These are phyloP conservation scores for Megaceryle torquata DNA, from an alignment of 2,113 vertebrate genomes.

Conservation along the genomic window DNA sequence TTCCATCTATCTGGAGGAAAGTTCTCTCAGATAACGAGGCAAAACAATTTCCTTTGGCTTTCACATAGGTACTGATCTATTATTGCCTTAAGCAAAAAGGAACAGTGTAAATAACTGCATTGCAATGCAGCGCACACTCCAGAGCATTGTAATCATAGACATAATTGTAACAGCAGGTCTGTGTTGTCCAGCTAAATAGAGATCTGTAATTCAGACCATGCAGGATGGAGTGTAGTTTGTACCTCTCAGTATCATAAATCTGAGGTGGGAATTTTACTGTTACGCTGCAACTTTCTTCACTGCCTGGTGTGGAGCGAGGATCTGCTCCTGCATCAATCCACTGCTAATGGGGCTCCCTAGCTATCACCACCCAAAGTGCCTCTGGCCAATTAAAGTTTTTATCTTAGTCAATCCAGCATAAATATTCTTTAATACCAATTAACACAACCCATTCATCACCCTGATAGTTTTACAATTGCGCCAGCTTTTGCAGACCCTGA, in stretches of 20 bases:
- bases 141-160: conserved; percentile 28
- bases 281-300: not conserved
- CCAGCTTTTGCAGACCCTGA: not conserved
- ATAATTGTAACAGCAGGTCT: conserved; percentile 65
- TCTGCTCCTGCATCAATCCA: conserved; percentile 42
- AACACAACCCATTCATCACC: conserved; percentile 33
- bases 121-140: conserved; percentile 47
- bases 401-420: conserved; percentile 55
- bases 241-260: conserved; percentile 60
- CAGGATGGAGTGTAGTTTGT: conserved; percentile 50
- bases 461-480: not conserved
- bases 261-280: conserved; percentile 43
- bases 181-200: conserved; percentile 60
- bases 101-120: conserved; percentile 39
- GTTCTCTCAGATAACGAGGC: not conserved
- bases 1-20: not conserved
- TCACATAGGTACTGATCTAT: not conserved
- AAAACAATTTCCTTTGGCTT: not conserved
- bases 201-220: conserved; percentile 76
- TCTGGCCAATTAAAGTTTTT: conserved; percentile 64
- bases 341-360: conserved; percentile 38
- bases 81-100: conserved; percentile 29
- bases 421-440: conserved; percentile 68
- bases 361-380: conserved; percentile 32
- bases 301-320: not conserved